phyloP scores from a whole-genome alignment of 2,797 vertebrate genomes.

The Enteromius afrohamiltoni region DNA sequence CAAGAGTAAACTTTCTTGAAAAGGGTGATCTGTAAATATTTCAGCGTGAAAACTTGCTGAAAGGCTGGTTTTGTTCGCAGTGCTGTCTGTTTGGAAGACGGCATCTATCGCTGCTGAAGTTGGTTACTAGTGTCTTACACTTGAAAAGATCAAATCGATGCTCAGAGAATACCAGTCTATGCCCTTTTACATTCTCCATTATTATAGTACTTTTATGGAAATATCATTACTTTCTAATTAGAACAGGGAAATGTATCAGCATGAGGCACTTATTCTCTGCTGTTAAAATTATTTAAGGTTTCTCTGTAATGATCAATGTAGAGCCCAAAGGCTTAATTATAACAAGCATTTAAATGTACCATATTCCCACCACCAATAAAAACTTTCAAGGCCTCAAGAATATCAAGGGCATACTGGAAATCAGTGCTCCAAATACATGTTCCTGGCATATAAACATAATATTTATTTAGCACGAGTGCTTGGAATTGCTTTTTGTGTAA shows the following conservation, averaged over 20 bases:
- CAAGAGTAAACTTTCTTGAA: constrained; percentile 19
- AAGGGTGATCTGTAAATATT: constrained; percentile 13
- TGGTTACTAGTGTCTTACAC: constrained; percentile 43
- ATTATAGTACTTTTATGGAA: constrained; percentile 55
- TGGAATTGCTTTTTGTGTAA: constrained; percentile 30
- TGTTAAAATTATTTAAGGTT: constrained; percentile 57
- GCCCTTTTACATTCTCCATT: constrained; percentile 6
- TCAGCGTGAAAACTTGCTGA: constrained; percentile 10
- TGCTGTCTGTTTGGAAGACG: constrained; percentile 20
- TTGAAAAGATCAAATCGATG: constrained; percentile 41
- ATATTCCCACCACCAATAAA: constrained; percentile 22
- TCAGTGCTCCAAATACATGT: background rate
- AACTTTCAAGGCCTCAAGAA: constrained; percentile 6
- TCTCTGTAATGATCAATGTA: constrained; percentile 41
- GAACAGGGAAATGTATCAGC: constrained; percentile 54
- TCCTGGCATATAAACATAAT: constrained; percentile 32
- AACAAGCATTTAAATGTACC: constrained; percentile 36
- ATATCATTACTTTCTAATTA: constrained; percentile 64
- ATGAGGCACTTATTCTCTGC: constrained; percentile 42
- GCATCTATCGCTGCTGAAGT: constrained; percentile 16
- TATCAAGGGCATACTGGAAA: constrained; percentile 5
- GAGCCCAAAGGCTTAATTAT: constrained; percentile 26
- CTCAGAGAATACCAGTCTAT: constrained; percentile 37
- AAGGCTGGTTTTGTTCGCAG: constrained; percentile 7
- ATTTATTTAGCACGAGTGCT: constrained; percentile 11